A percentile compares a stretch with the other conserved stretches of the same genome.
phyloP scores from a whole-genome alignment of 2,888 invertebrate species.

The Tupiocoris notatus region DNA sequence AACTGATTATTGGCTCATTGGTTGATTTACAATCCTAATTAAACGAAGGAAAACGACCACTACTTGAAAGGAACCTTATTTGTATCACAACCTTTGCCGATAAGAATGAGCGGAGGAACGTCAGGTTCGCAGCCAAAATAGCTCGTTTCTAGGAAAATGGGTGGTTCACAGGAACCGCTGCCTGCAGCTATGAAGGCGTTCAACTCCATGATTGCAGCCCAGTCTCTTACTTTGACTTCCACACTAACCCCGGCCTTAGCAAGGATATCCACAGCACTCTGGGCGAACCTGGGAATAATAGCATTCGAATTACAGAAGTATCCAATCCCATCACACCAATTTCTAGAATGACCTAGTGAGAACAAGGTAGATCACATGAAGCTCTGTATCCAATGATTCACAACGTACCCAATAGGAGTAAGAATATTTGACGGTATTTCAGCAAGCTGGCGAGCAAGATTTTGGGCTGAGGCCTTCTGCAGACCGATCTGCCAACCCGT shows the following conservation, averaged over 20 bases:
- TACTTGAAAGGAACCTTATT: no score
- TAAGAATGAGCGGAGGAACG: slow-evolving; percentile 67
- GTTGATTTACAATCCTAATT: background rate
- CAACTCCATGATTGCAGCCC: slow-evolving; percentile 78
- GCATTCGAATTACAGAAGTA: no score
- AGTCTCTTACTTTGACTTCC: slow-evolving; percentile 66
- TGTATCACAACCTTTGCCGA: slow-evolving; percentile 65
- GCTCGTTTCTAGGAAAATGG: slow-evolving; percentile 75
- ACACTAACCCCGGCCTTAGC: slow-evolving; percentile 62
- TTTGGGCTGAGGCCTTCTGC: slow-evolving; percentile 74
- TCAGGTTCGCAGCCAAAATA: slow-evolving; percentile 63
- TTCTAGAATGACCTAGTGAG: no score
- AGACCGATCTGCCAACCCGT: slow-evolving; percentile 72
- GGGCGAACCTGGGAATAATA: slow-evolving; percentile 65
- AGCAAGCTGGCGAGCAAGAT: slow-evolving; percentile 72
- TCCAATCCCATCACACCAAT: no score
- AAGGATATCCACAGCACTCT: slow-evolving; percentile 63
- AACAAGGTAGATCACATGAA: no score
- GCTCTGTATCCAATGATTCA: no score
- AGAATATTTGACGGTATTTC: slow-evolving; percentile 78
- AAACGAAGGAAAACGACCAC: no score
- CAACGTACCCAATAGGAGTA: slow-evolving; percentile 74
- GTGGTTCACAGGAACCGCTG: slow-evolving; percentile 74
- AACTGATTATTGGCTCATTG: no score
- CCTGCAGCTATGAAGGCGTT: slow-evolving; percentile 73